Evolutionary conservation across 2,888 invertebrate genomes (phyloP).

Genomic region (Tyria jacobaeae): DNA sequence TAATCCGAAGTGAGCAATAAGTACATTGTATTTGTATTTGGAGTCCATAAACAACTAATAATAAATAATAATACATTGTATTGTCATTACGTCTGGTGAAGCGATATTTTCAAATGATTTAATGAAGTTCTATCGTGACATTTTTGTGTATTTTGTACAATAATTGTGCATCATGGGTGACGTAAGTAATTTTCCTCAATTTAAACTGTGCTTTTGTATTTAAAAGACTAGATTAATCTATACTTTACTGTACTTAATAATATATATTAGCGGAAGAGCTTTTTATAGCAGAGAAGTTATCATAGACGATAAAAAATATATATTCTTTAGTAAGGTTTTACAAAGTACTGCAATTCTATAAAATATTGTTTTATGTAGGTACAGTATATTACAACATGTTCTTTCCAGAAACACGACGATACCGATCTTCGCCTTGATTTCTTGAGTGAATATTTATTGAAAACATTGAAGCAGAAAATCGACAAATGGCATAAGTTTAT

Average conservation of each 20-base stretch:
- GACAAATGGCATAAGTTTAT: slow-evolving; percentile 97
- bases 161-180: slow-evolving; percentile 61
- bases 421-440: slow-evolving; percentile 92
- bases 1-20: not conserved
- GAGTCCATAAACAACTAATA: too few species aligned
- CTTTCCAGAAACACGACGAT: slow-evolving; percentile 69
- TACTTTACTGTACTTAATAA: too few species aligned
- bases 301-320: too few species aligned
- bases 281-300: too few species aligned
- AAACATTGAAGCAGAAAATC: slow-evolving; percentile 91
- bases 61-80: too few species aligned
- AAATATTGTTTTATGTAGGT: too few species aligned
- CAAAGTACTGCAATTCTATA: too few species aligned
- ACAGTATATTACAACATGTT: slow-evolving; percentile 9
- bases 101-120: not conserved
- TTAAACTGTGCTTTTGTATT: not conserved
- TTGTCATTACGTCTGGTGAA: too few species aligned
- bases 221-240: not conserved
- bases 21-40: not conserved
- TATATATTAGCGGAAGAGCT: too few species aligned
- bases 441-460: slow-evolving; percentile 90
- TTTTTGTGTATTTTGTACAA: slow-evolving; percentile 14
- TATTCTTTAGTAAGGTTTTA: too few species aligned
- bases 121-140: not conserved
- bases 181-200: slow-evolving; percentile 56